Conservation (phyloP, 2,113 vertebrate species). For the Rhinoptilus africanus region DNA sequence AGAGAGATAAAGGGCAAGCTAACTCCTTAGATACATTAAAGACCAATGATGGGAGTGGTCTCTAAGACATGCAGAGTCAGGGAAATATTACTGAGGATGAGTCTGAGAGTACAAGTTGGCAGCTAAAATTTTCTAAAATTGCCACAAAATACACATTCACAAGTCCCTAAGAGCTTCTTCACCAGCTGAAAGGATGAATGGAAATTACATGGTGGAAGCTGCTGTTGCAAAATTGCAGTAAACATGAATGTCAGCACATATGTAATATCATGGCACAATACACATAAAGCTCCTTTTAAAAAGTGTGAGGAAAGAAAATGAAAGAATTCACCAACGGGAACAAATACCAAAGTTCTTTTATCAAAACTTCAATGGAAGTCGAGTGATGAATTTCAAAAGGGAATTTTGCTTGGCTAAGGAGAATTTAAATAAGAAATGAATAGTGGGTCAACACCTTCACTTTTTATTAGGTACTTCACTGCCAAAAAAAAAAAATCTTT, state of each 20-base stretch:
- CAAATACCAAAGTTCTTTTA: background rate
- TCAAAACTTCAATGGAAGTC: background rate
- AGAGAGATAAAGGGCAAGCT: background rate
- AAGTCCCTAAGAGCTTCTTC: background rate
- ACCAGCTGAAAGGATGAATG: background rate
- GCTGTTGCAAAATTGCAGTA: background rate
- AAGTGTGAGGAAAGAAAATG: background rate
- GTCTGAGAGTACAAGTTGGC: background rate
- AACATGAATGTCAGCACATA: background rate
- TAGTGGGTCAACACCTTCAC: background rate
- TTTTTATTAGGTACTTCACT: background rate
- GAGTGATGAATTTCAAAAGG: constrained; percentile 14
- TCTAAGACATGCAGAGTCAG: background rate
- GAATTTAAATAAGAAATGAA: constrained; percentile 29
- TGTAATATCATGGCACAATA: background rate
- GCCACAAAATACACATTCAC: background rate
- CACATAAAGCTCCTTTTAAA: background rate
- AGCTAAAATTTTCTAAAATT: background rate
- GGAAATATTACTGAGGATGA: background rate
- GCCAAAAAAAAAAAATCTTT: background rate
- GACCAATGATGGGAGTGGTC: background rate
- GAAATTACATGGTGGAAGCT: background rate
- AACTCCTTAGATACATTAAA: background rate
- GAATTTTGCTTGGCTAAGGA: constrained; percentile 1
- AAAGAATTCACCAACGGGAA: background rate